Conservation (phyloP, 2,797 vertebrate species). For the Smutsia temminckii region DNA sequence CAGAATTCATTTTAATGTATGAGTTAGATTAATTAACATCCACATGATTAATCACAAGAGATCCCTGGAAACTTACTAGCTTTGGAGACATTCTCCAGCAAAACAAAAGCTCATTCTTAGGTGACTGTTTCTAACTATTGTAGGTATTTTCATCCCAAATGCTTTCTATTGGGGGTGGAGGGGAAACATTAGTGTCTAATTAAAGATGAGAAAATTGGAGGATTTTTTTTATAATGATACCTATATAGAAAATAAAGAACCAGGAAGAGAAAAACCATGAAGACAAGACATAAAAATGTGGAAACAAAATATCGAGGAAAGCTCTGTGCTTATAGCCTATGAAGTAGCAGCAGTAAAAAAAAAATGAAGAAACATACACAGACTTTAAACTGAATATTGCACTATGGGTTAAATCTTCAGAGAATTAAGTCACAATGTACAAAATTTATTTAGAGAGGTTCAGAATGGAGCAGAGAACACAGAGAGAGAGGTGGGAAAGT, state of each 20-base stretch:
- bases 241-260: background rate
- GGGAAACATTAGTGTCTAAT: background rate
- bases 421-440: background rate
- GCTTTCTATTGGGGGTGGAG: background rate
- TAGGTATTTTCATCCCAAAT: constrained; percentile 20
- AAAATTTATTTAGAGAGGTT: background rate
- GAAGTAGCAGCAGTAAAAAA: background rate
- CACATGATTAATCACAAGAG: constrained; percentile 46
- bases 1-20: constrained; percentile 56
- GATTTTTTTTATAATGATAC: background rate
- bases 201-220: background rate
- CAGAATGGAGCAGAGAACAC: background rate
- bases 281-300: background rate
- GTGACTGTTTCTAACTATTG: background rate
- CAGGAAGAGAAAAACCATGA: background rate
- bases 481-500: background rate
- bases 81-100: background rate
- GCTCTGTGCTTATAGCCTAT: background rate
- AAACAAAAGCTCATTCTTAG: background rate
- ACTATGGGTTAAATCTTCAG: background rate
- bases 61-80: background rate
- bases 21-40: constrained; percentile 44
- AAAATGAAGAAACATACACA: background rate
- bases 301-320: background rate
- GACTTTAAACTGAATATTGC: background rate